Percentiles rank a stretch among this genome's conserved stretches.
Conservation (phyloP, 2,797 vertebrate genomes). For the Zonotrichia albicollis region DNA sequence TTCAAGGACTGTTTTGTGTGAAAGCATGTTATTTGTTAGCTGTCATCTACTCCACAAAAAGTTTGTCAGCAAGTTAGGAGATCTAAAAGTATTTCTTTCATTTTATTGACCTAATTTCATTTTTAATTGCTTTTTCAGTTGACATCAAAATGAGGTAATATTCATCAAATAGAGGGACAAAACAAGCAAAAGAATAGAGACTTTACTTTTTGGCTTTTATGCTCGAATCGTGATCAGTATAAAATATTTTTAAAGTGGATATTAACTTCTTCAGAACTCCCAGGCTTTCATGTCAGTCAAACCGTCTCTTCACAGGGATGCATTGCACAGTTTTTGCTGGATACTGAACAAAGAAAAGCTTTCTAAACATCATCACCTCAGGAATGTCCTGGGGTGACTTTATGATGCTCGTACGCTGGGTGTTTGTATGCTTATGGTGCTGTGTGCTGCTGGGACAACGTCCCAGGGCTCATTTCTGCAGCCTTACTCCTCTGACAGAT, state of each 20-base stretch:
- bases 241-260: neutral
- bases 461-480: neutral
- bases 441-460: neutral
- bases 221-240: neutral
- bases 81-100: neutral
- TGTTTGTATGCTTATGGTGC: neutral
- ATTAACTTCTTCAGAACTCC: neutral
- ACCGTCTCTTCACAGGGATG: neutral
- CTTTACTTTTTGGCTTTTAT: neutral
- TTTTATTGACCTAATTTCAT: slow-evolving; percentile 1
- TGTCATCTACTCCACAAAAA: neutral
- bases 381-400: neutral
- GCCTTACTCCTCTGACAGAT: neutral
- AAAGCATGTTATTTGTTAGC: neutral
- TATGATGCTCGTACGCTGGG: neutral
- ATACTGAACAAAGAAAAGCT: neutral
- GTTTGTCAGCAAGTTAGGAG: neutral
- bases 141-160: neutral
- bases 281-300: neutral
- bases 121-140: slow-evolving; percentile 23
- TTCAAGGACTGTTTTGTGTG: neutral
- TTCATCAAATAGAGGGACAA: neutral
- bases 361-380: neutral
- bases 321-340: neutral
- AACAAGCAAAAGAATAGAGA: neutral